Percentiles rank a stretch among this genome's conserved stretches.
Evolutionary conservation across 1,140 invertebrate species (phyloP).

Genomic region (Leptinotarsa defecta): DNA sequence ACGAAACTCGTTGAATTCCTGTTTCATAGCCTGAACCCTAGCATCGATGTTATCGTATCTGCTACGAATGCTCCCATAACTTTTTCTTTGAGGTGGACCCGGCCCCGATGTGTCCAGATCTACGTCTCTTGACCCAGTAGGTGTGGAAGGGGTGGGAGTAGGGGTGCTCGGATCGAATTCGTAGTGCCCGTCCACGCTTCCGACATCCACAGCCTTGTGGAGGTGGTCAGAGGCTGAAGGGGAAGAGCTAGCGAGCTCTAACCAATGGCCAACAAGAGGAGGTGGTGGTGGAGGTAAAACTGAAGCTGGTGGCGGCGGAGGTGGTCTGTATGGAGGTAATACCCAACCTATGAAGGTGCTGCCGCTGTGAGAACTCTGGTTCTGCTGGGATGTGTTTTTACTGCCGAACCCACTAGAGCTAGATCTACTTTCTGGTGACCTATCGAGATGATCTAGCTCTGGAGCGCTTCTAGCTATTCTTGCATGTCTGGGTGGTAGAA

Average conservation of each 20-base stretch:
- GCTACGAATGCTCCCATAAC: constrained; percentile 53
- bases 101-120: constrained; percentile 58
- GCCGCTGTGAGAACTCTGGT: constrained; percentile 70
- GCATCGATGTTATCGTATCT: constrained; percentile 85
- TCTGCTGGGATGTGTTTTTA: constrained; percentile 82
- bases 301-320: constrained; percentile 64
- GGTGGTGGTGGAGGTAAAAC: constrained; percentile 48
- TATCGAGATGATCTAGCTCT: constrained; percentile 69
- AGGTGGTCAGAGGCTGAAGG: constrained; percentile 60
- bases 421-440: constrained; percentile 83
- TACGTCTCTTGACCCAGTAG: constrained; percentile 66
- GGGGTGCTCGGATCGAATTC: constrained; percentile 84
- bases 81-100: constrained; percentile 52
- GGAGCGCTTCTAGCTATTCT: constrained; percentile 68
- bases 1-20: constrained; percentile 92
- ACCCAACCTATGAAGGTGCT: constrained; percentile 77
- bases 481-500: constrained; percentile 66
- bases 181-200: constrained; percentile 93
- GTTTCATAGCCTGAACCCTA: constrained; percentile 90
- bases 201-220: constrained; percentile 70
- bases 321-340: constrained; percentile 73
- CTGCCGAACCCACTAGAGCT: constrained; percentile 88
- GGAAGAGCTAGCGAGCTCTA: constrained; percentile 62
- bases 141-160: constrained; percentile 76
- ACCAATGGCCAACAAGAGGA: constrained; percentile 64